Evolutionary conservation across 2,888 invertebrate genomes (phyloP).

Genomic region (Alsophila aescularia): DNA sequence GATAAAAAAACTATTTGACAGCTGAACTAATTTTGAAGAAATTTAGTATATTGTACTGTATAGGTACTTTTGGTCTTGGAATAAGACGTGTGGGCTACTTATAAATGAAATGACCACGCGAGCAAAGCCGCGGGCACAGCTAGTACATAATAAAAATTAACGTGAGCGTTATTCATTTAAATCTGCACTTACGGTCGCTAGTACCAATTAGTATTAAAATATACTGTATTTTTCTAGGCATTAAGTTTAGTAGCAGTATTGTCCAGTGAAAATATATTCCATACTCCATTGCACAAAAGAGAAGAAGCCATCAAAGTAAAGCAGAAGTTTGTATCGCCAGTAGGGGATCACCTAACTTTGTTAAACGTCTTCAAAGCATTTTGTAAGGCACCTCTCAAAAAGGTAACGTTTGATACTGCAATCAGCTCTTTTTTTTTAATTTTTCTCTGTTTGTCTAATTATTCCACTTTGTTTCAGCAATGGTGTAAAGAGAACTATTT

Average conservation of each 20-base stretch:
- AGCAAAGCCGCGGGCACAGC: no score
- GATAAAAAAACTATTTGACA: no score
- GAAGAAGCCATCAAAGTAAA: slow-evolving; percentile 90
- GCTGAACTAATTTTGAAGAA: no score
- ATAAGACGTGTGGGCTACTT: no score
- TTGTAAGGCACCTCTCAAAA: slow-evolving; percentile 88
- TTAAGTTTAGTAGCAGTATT: slow-evolving; percentile 94
- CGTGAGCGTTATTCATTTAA: no score
- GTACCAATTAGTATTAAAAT: background rate
- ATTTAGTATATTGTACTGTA: no score
- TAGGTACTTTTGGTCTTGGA: no score
- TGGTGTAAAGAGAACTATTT: slow-evolving; percentile 97
- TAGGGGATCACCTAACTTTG: slow-evolving; percentile 96
- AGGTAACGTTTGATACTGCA: slow-evolving; percentile 62
- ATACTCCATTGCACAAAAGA: slow-evolving; percentile 89
- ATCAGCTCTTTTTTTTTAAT: background rate
- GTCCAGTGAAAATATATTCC: slow-evolving; percentile 94
- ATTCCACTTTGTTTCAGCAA: slow-evolving; percentile 69
- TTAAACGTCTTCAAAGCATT: slow-evolving; percentile 94
- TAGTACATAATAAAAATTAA: no score
- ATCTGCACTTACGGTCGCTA: background rate
- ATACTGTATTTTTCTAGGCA: slow-evolving; percentile 76
- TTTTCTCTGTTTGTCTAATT: background rate
- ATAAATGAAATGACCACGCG: no score
- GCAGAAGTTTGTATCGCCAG: slow-evolving; percentile 92